Percentiles rank a stretch among this genome's conserved stretches.
phyloP scores from a whole-genome alignment of 2,888 invertebrate genomes.

The Leucoma salicis region DNA sequence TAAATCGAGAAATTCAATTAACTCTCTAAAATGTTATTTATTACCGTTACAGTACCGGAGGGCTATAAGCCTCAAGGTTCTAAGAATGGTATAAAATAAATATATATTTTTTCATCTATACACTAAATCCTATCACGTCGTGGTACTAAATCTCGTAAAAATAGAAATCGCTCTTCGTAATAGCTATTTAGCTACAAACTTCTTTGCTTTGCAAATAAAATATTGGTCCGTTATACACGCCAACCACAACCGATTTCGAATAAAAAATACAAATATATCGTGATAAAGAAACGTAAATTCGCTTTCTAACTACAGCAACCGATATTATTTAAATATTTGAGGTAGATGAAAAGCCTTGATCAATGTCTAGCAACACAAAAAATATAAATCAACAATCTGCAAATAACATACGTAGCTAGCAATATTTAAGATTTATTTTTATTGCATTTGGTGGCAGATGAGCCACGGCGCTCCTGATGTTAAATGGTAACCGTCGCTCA shows the following conservation, averaged over 20 bases:
- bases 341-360: not conserved
- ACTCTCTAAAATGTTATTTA: no score
- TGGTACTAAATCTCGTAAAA: not conserved
- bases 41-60: no score
- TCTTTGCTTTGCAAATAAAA: not conserved
- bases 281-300: slow-evolving; percentile 22
- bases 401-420: no score
- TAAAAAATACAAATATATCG: slow-evolving; percentile 15
- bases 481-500: no score
- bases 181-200: slow-evolving; percentile 1
- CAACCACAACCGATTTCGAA: slow-evolving; percentile 10
- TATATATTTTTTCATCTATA: no score
- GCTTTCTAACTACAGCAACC: slow-evolving; percentile 4
- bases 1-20: no score
- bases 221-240: slow-evolving; percentile 10
- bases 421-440: no score
- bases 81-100: no score
- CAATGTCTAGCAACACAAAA: not conserved
- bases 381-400: no score
- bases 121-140: not conserved
- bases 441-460: no score
- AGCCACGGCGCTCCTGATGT: no score
- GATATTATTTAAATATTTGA: slow-evolving; percentile 11
- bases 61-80: no score
- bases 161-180: not conserved